Base-by-base conservation (phyloP, 2,797 vertebrate species). In the Syngnathus rostellatus region DNA sequence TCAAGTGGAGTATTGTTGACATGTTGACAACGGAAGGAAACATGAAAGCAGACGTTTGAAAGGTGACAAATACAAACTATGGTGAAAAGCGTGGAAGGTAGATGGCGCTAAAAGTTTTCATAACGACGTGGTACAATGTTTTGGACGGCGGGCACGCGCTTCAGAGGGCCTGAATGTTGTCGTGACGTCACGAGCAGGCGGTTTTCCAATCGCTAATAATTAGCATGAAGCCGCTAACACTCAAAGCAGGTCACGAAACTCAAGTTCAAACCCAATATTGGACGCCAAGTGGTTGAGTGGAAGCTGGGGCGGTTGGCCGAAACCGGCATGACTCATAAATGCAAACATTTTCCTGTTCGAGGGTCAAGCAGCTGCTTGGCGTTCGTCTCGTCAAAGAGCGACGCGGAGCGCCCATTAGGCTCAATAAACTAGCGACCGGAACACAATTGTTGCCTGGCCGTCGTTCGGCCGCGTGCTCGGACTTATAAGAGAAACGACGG, bases 121-220 rank as follows among this genome's bases (percentile, higher is more conserved):
- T 1, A 10, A 21, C n/a, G 50, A 51, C n/a, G n/a, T 21, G 7
- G 8, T 31, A 8, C 2, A 51, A 8, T 8, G 19, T 51, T 51
- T 57, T 37, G 9, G 21, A 41, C 14, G 19, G n/a, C 60, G 60
- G 41, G 60, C 9, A 62, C 60, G 60, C 60, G 60, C 60, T 23
- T 46, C n/a, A 2, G 58, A 60, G 16, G 23, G 58, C 2, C 41
- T 62, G 40, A n/a, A 41, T 45, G 21, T 45, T 23, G 12, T 16
- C 21, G 39, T 46, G 60, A 62, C 60, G 60, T 62, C 60, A 31
- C 41, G 41, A 1, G 40, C 14, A 14, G 39, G 43, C 39, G 59
- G 40, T 61, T 45, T 39, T 14, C 6, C 39, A 61, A 23, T 2
- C 16, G 41, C 60, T 62, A 62, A 25, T 41, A 11, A 62, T 62